Evolutionary conservation across 1,140 invertebrate species (phyloP), one percentile per base, ranked within the genome.

Genomic region (Drosophila bocqueti): DNA sequence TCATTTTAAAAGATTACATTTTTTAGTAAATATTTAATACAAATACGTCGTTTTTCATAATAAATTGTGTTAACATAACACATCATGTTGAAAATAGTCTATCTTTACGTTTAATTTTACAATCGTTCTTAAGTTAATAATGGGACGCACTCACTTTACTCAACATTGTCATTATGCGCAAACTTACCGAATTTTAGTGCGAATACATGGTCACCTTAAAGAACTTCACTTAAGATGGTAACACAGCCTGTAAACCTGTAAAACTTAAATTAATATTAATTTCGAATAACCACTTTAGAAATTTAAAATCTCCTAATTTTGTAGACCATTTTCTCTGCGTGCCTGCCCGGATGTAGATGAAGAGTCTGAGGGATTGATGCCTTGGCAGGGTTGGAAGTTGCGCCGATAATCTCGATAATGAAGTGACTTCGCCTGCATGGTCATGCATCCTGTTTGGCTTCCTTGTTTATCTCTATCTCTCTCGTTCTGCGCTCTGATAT

Each of bases 341-440:
- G 67, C 43, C 16, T 9, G 15, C 54, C 59, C 47, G 58, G 47
- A 68, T 73, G 55, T 42, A 60, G 38, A 61, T 52, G 67, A 58
- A 34, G 59, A 59, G 43, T 55, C 57, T 54, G 69, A 83, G 74
- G 79, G 64, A 81, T 81, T 74, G 80, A 79, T 75, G 69, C 38
- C 54, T 67, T 67, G 67, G 21, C 64, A 73, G 84, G 84, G 84
- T 84, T 85, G 85, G 42, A 90, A 91, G 79, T 85, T 90, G 82
- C 82, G 81, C 86, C 85, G 85, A 90, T 90, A 90, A 90, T 90
- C 85, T 90, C 85, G 85, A 90, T 90, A 90, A 90, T 90, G 85
- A 90, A 90, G 85, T 90, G 85, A 90, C 85, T 90, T 90, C 79
- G 85, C 82, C 79, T 74, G 71, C 72, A 81, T 91, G 85, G 74